phyloP scores from a whole-genome alignment of 2,113 vertebrate species.

The Dendrocopos noguchii region DNA sequence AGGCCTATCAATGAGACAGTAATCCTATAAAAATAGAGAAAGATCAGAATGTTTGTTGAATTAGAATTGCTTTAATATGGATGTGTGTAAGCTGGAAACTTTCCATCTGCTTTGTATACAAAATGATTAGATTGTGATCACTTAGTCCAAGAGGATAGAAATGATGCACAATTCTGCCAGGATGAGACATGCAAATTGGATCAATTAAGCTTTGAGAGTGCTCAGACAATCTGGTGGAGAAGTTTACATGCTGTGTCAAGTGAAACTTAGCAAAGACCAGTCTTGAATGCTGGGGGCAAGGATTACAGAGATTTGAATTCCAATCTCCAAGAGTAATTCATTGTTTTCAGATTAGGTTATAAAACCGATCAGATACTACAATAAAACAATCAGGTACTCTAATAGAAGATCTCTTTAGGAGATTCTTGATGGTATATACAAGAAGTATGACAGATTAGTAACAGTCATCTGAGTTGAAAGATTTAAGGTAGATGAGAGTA shows the following conservation, averaged over 20 bases:
- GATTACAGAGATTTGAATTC: slow-evolving; percentile 21
- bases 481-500: background rate
- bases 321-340: slow-evolving; percentile 17
- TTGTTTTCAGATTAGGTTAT: background rate
- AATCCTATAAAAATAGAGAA: slow-evolving; percentile 57
- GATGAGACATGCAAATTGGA: slow-evolving; percentile 68
- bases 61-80: slow-evolving; percentile 46
- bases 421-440: background rate
- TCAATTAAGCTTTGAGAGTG: slow-evolving; percentile 64
- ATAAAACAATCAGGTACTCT: background rate
- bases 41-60: slow-evolving; percentile 26
- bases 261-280: slow-evolving; percentile 62
- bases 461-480: background rate
- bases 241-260: slow-evolving; percentile 60
- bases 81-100: slow-evolving; percentile 43
- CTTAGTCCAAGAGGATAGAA: slow-evolving; percentile 61
- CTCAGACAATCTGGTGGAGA: slow-evolving; percentile 67
- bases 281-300: slow-evolving; percentile 19
- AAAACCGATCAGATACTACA: background rate
- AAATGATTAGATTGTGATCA: slow-evolving; percentile 60
- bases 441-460: background rate
- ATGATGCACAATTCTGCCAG: slow-evolving; percentile 49
- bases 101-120: slow-evolving; percentile 67
- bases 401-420: slow-evolving; percentile 8
- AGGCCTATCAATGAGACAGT: slow-evolving; percentile 54